phyloP scores from a whole-genome alignment of 2,888 invertebrate genomes.

The Timandra comae region DNA sequence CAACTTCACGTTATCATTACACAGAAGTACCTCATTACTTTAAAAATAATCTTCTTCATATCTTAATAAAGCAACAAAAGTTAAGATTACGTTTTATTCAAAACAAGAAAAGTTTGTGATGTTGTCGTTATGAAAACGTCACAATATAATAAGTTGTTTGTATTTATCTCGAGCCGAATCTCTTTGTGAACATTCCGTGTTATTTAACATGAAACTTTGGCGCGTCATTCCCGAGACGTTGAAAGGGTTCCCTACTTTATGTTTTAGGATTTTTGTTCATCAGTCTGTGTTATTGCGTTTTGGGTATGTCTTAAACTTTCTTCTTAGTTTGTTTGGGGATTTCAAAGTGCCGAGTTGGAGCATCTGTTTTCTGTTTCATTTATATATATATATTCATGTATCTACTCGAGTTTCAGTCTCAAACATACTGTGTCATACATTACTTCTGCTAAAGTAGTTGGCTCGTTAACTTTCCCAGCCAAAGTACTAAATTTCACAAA shows the following conservation, averaged over 20 bases:
- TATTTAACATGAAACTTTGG: conserved; percentile 7
- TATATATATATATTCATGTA: no score
- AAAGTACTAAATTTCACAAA: conserved; percentile 1
- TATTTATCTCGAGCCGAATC: conserved; percentile 3
- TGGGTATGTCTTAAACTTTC: not conserved
- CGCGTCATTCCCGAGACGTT: not conserved
- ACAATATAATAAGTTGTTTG: conserved; percentile 1
- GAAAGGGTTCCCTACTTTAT: conserved; percentile 9
- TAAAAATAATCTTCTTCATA: no score
- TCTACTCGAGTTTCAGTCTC: no score
- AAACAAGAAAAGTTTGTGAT: not conserved
- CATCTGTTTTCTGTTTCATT: no score
- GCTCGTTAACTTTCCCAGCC: no score
- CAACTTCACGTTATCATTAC: no score
- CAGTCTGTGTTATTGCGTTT: not conserved
- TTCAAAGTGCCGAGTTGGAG: no score
- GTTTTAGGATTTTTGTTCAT: conserved; percentile 4
- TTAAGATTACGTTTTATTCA: not conserved
- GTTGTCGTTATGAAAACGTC: conserved; percentile 1
- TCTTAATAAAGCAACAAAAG: no score
- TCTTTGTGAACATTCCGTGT: conserved; percentile 6
- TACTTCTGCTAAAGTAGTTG: no score
- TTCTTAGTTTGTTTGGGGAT: not conserved
- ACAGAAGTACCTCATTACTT: no score
- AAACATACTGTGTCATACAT: no score